A percentile compares a stretch with the other conserved stretches of the same genome.
These are phyloP conservation scores for Chaenodraco wilsoni DNA, from an alignment of 2,797 vertebrate genomes.

Conservation along the genomic window DNA sequence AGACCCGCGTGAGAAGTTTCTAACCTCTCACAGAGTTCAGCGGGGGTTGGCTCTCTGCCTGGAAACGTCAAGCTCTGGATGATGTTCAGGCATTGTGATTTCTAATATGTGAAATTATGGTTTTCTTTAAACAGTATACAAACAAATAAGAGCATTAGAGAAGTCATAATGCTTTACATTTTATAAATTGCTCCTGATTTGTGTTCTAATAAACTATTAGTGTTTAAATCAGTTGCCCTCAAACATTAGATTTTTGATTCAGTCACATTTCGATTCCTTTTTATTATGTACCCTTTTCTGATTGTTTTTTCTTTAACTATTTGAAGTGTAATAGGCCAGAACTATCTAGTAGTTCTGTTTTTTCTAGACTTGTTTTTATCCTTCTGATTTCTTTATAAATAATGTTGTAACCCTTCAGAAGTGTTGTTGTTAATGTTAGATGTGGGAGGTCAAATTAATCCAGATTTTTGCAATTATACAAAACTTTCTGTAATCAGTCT, in stretches of 20 bases:
- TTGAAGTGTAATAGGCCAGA: neutral
- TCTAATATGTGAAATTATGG: conserved; percentile 25
- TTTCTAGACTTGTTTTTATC: no score
- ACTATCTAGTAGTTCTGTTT: neutral
- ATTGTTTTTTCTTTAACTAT: neutral
- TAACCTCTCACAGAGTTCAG: conserved; percentile 88
- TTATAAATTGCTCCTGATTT: neutral
- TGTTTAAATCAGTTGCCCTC: neutral
- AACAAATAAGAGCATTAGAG: conserved; percentile 3
- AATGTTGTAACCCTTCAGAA: no score
- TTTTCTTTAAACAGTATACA: conserved; percentile 35
- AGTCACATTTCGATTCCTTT: neutral
- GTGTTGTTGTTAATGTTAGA: neutral
- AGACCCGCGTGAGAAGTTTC: conserved; percentile 87
- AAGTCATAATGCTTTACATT: neutral
- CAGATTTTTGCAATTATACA: neutral
- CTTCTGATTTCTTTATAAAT: no score
- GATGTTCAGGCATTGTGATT: conserved; percentile 47
- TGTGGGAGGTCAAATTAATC: neutral
- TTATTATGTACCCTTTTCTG: neutral
- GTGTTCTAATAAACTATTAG: neutral
- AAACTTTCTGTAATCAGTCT: neutral
- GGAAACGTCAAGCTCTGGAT: conserved; percentile 69
- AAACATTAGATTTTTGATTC: neutral
- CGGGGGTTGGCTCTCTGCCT: conserved; percentile 85